Evolutionary conservation across 1,140 invertebrate genomes (phyloP).

Genomic region (Dendroctonus valens): DNA sequence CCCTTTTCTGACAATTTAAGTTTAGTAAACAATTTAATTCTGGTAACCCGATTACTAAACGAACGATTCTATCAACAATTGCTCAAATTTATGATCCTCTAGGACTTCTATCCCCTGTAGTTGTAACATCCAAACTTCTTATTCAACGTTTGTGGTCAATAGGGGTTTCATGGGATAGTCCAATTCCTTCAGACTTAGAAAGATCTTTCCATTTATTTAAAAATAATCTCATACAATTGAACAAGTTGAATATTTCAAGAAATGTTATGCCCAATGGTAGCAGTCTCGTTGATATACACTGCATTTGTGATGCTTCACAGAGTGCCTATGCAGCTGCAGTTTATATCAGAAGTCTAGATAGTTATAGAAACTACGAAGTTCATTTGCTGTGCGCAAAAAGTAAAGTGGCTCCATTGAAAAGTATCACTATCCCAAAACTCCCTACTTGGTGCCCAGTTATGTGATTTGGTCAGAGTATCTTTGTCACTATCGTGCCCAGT

Average conservation of each 20-base stretch:
- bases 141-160: constrained; percentile 49
- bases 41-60: constrained; percentile 36
- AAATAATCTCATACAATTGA: not conserved
- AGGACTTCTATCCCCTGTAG: constrained; percentile 44
- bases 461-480: constrained; percentile 19
- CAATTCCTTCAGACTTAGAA: constrained; percentile 4
- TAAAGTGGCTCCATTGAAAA: constrained; percentile 43
- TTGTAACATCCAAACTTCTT: constrained; percentile 48
- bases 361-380: constrained; percentile 10
- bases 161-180: constrained; percentile 49
- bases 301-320: constrained; percentile 45
- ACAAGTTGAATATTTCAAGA: constrained; percentile 10
- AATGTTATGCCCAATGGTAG: constrained; percentile 3
- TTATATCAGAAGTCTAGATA: constrained; percentile 36
- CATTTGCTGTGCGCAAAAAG: constrained; percentile 41
- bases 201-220: not conserved
- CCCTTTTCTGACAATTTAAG: constrained; percentile 35
- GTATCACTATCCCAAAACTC: constrained; percentile 40
- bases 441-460: constrained; percentile 29
- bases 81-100: constrained; percentile 42
- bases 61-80: constrained; percentile 39
- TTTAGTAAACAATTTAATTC: constrained; percentile 27
- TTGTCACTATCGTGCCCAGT: constrained; percentile 24
- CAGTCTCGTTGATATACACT: constrained; percentile 28
- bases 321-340: constrained; percentile 43